Percentiles rank a stretch among this genome's conserved stretches.
Evolutionary conservation across 2,113 vertebrate species (phyloP).

Genomic region (Eubucco bourcierii): DNA sequence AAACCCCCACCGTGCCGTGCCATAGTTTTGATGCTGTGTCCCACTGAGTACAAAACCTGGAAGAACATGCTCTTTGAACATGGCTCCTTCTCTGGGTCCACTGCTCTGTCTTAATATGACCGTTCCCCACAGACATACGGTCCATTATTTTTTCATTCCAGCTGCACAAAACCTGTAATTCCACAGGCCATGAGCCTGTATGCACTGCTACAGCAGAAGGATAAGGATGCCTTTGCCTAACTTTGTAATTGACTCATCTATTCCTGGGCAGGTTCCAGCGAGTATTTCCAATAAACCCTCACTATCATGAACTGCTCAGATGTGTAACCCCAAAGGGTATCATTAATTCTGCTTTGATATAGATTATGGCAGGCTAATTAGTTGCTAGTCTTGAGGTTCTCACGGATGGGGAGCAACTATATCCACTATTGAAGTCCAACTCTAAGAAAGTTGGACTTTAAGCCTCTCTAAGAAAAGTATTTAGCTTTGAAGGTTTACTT

Average conservation of each 20-base stretch:
- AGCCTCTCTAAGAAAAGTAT: background rate
- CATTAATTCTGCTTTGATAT: constrained; percentile 28
- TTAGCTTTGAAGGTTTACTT: constrained; percentile 8
- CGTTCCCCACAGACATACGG: background rate
- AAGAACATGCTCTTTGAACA: background rate
- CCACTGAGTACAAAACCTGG: background rate
- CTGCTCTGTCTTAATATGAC: background rate
- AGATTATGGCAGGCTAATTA: constrained; percentile 24
- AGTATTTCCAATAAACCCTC: background rate
- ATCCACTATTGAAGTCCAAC: background rate
- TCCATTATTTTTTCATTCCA: background rate
- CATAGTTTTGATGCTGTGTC: background rate
- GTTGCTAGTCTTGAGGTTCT: constrained; percentile 2
- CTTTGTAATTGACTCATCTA: constrained; percentile 15
- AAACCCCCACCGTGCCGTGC: no score
- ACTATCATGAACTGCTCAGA: background rate
- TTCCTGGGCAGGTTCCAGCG: constrained; percentile 13
- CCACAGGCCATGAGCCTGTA: rapidly evolving
- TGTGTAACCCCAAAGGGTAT: constrained; percentile 2
- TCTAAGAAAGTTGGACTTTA: no score
- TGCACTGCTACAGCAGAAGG: background rate
- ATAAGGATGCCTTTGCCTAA: background rate
- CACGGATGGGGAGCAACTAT: background rate
- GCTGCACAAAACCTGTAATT: background rate
- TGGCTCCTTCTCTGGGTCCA: background rate